Evolutionary conservation across 1,140 invertebrate genomes (phyloP).

Genomic region (Zaprionus tsacasi): DNA sequence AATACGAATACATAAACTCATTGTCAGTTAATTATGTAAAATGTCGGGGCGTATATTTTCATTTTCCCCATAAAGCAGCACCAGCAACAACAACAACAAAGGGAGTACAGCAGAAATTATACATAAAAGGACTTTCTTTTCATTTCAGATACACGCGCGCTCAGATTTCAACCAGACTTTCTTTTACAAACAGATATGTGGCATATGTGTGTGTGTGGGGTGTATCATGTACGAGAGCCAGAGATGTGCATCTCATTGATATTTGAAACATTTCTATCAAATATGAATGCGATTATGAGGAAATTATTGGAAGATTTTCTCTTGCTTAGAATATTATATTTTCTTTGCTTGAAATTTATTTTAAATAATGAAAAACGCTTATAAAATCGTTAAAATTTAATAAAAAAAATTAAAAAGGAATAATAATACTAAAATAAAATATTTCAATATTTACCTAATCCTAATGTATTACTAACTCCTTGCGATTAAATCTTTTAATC

Average conservation of each 20-base stretch:
- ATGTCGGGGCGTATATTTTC: constrained; percentile 55
- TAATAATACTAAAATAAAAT: no score
- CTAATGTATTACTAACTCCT: no score
- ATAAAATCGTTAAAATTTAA: background rate
- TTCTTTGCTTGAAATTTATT: background rate
- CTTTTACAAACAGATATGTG: constrained; percentile 10
- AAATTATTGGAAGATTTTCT: background rate
- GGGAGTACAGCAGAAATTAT: constrained; percentile 36
- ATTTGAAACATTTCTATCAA: constrained; percentile 1
- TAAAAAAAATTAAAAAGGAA: no score
- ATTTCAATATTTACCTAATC: no score
- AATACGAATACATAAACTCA: constrained; percentile 54
- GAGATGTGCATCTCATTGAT: constrained; percentile 19
- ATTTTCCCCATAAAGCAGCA: constrained; percentile 24
- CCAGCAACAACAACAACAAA: constrained; percentile 1
- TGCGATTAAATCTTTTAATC: no score
- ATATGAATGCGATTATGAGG: background rate
- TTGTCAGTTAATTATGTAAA: constrained; percentile 82
- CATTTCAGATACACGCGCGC: constrained; percentile 42
- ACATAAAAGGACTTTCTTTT: constrained; percentile 63
- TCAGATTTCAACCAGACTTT: constrained; percentile 27
- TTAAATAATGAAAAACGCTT: background rate
- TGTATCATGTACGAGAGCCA: constrained; percentile 14
- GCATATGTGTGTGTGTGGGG: background rate
- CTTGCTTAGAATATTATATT: background rate